phyloP scores from a whole-genome alignment of 2,113 vertebrate species.

The Pygoscelis antarcticus region DNA sequence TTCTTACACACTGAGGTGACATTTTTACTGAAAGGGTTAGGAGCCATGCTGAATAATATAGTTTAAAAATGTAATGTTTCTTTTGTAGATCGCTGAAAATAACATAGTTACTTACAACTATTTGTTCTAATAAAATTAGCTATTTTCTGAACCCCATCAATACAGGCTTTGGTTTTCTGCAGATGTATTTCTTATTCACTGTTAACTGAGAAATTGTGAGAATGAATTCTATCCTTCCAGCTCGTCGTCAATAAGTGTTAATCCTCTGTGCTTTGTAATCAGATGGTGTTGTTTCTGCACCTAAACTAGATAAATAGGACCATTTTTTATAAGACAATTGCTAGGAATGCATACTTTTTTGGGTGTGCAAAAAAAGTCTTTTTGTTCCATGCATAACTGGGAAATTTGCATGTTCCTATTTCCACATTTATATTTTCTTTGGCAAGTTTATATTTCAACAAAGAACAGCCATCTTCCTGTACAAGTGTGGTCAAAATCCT shows the following conservation, averaged over 20 bases:
- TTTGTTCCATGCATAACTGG: neutral
- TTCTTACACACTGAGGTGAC: neutral
- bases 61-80: neutral
- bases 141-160: neutral
- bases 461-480: neutral
- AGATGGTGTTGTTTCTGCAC: neutral
- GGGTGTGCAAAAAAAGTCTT: neutral
- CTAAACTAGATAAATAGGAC: neutral
- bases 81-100: neutral
- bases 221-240: neutral
- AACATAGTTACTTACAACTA: neutral
- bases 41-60: neutral
- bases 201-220: neutral
- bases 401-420: neutral
- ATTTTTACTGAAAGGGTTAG: neutral
- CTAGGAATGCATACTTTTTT: neutral
- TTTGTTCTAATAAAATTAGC: neutral
- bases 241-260: neutral
- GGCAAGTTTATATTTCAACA: neutral
- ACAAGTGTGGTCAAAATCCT: neutral
- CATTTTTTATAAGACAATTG: neutral
- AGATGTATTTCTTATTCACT: neutral
- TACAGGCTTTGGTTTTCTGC: neutral
- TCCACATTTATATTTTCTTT: neutral
- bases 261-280: neutral